Evolutionary conservation across 2,888 invertebrate species (phyloP), one percentile per base, ranked within the genome.

Genomic region (Smittia aterrima): DNA sequence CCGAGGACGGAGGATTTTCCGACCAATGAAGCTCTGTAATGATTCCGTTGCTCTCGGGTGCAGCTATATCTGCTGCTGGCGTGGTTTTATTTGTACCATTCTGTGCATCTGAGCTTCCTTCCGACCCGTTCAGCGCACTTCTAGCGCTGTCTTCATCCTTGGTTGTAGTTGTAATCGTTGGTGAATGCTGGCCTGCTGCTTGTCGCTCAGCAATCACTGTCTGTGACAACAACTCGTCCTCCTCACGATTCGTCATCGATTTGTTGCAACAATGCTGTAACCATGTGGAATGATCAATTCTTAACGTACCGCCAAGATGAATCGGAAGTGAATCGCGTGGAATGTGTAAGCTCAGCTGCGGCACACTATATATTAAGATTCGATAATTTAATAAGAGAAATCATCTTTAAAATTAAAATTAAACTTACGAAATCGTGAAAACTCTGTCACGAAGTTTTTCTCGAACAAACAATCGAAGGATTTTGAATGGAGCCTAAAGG

Each of bases 361-460:
- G 92, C 82, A 94, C 89, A n/a, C n/a, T n/a, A n/a, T n/a, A n/a
- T n/a, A n/a, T n/a, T n/a, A n/a, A n/a, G n/a, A n/a, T n/a, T n/a
- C n/a, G n/a, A n/a, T n/a, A n/a, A n/a, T n/a, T n/a, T n/a, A n/a
- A n/a, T n/a, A n/a, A n/a, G n/a, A n/a, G n/a, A n/a, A n/a, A n/a
- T n/a, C n/a, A n/a, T n/a, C n/a, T n/a, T n/a, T n/a, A n/a, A n/a
- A n/a, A n/a, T n/a, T n/a, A n/a, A n/a, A n/a, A n/a, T n/a, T n/a
- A n/a, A n/a, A n/a, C n/a, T n/a, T n/a, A n/a, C 82, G 92, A 95
- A 78, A 97, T 95, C 27, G 96, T 97, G 84, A 92, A 96, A 76
- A 98, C 98, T 79, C 98, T 88, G 83, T 98, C 97, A 77, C 97
- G 88, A 78, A 98, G 85, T 84, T 98, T 98, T 84, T 98, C 97